Conservation (phyloP, 2,797 vertebrate species). For the Urosaurus nigricauda region DNA sequence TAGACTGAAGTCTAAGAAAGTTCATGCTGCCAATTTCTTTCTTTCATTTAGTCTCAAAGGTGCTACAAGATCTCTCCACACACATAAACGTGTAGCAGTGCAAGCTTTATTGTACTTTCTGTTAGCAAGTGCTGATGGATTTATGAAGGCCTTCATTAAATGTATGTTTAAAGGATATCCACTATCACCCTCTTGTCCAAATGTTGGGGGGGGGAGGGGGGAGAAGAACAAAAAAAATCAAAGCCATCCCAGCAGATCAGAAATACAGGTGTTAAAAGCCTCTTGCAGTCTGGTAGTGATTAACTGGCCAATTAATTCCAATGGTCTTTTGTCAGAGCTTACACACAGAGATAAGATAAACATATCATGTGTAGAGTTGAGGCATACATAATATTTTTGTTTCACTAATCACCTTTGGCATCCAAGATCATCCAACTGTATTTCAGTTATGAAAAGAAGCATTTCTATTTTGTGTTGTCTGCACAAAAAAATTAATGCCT, state of each 20-base stretch:
- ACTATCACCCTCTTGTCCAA: conserved; percentile 73
- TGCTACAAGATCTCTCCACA: too few relatives aligned
- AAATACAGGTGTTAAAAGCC: conserved; percentile 76
- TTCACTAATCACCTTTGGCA: not conserved
- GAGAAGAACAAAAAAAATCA: conserved; percentile 59
- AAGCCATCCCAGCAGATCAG: conserved; percentile 63
- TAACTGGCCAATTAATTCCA: conserved; percentile 67
- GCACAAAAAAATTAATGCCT: not conserved
- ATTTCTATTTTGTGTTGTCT: not conserved
- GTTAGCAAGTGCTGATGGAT: conserved; percentile 75
- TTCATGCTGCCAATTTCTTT: too few relatives aligned
- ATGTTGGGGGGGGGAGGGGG: conserved; percentile 13
- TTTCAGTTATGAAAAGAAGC: not conserved
- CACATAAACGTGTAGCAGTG: conserved; percentile 48
- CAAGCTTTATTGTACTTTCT: conserved; percentile 72
- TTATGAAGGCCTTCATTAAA: conserved; percentile 78
- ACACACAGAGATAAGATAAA: conserved; percentile 55
- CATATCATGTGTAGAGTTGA: conserved; percentile 37
- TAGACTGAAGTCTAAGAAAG: too few relatives aligned
- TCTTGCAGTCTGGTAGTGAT: conserved; percentile 63
- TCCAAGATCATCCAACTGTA: not conserved
- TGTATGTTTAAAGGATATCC: conserved; percentile 79
- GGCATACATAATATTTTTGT: not conserved
- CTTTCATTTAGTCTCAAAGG: too few relatives aligned
- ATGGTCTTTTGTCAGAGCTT: conserved; percentile 56